phyloP scores from a whole-genome alignment of 2,888 invertebrate genomes.

The Pandemis corylana region DNA sequence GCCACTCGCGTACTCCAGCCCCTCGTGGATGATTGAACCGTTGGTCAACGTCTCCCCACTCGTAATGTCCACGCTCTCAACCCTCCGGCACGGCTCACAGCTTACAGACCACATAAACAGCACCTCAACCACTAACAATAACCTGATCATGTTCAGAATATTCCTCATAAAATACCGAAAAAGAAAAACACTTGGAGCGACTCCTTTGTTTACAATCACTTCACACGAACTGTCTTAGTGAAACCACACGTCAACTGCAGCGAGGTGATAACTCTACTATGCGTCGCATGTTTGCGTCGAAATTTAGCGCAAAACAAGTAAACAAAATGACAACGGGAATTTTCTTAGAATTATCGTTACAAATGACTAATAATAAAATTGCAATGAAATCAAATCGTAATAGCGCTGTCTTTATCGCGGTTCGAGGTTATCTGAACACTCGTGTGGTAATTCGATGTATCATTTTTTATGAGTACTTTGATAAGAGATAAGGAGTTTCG shows the following conservation, averaged over 20 bases:
- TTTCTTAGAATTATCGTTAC: conserved; percentile 28
- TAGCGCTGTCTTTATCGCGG: conserved; percentile 60
- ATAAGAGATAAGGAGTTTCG: conserved; percentile 69
- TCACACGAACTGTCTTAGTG: conserved; percentile 10
- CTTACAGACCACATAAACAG: conserved; percentile 48
- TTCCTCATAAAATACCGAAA: neutral
- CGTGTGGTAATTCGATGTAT: conserved; percentile 77
- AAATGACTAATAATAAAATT: conserved; percentile 52
- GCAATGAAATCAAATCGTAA: conserved; percentile 54
- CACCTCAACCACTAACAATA: conserved; percentile 50
- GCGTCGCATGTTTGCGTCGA: conserved; percentile 23
- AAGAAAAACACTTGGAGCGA: neutral
- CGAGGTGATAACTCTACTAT: conserved; percentile 18
- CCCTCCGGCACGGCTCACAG: conserved; percentile 60
- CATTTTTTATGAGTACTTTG: conserved; percentile 60
- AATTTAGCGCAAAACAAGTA: conserved; percentile 4
- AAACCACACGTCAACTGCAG: conserved; percentile 18
- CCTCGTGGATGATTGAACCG: conserved; percentile 64
- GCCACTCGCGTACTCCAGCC: conserved; percentile 61
- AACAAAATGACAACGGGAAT: conserved; percentile 47
- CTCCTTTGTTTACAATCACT: conserved; percentile 18
- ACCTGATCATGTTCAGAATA: conserved; percentile 52
- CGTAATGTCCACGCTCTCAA: conserved; percentile 71
- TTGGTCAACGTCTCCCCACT: conserved; percentile 59
- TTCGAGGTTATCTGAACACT: conserved; percentile 67